Evolutionary conservation across 2,888 invertebrate species (phyloP), one percentile per base, ranked within the genome.

Genomic region (Gandaritis pyraliata): DNA sequence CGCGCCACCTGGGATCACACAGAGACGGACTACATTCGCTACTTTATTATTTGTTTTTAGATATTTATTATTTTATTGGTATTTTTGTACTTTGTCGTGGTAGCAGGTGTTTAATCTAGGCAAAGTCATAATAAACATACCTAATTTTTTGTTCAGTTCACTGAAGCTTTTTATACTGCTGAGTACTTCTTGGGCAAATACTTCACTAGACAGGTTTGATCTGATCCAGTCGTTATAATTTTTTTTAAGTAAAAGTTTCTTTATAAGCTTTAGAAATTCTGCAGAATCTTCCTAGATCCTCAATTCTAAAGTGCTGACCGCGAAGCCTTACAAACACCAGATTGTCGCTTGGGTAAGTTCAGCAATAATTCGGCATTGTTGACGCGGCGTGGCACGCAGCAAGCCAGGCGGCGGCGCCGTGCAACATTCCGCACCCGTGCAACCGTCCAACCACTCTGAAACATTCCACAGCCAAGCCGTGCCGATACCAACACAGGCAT

Each of bases 1-100:
- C 90, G 89, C 87, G 91, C 90, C 92, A 92, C 92, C 92, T 92
- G 92, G 91, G 92, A 92, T 85, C 85, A 76, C 65, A 80, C 90
- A 90, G 92, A 82, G 87, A 62, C 87, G 90, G 74, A 90, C 76
- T 89, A 60, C 53, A 55, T 18, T 47, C 29, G 48, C 11, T 52
- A 56, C 52, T 63, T 58, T 62, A 16, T 51, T 58, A 23, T 30
- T 50, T 49, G 39, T 30, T 51, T 58, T 68, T 33, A 30, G 2
- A 39, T 46, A 5, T 49, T 33, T 33, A 29, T 51, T 38, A 38
- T 23, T 51, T 30, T 36, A 29, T 12, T 16, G n/a, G 30, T 12
- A 12, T 15, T 48, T 41, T 43, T 6, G 11, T n/a, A 15, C 10
- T 15, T 41, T 43, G 10, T 2, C 0, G 1, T 4, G 16, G 38